Base-by-base conservation (phyloP, 2,888 invertebrate species). In the Sepiola atlantica region DNA sequence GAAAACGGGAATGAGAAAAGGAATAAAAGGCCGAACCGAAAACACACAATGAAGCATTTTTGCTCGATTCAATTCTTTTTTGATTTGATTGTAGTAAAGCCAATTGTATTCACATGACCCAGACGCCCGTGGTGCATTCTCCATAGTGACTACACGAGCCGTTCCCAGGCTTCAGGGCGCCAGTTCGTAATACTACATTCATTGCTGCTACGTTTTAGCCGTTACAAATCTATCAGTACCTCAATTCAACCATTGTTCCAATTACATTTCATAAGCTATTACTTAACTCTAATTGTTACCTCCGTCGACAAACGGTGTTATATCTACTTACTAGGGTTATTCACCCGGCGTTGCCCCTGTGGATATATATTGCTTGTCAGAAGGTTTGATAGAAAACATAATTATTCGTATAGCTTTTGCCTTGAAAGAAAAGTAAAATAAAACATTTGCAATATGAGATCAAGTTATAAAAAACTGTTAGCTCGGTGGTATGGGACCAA, bases 91-190 rank as follows among this genome's bases (percentile, higher is more conserved):
- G 77, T 77, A n/a, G n/a, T n/a, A 32, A n/a, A n/a, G 32, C 77
- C 77, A 77, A 77, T 77, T 77, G 77, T 77, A 77, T 77, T 77
- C 77, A n/a, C 77, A 77, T 77, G 77, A 77, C 77, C 77, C 77
- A 77, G 77, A 77, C 77, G 77, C 77, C 77, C 28, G 28, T 28
- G 77, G 77, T 77, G 77, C 77, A 77, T 77, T 77, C 77, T 16
- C 77, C 77, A n/a, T 77, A n/a, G 28, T 77, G 77, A 77, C n/a
- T 77, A 32, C 1, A n/a, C 16, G 10, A 10, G 77, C 77, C 3
- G n/a, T 77, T 77, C 77, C n/a, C 77, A 77, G 77, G 77, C 77
- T 0, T 77, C n/a, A 4, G 20, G 77, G 77, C 77, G 77, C n/a
- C 77, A 77, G 16, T 32, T n/a, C 77, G 10, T 77, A n/a, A n/a